Percentiles rank a stretch among this genome's conserved stretches.
phyloP scores from a whole-genome alignment of 2,113 vertebrate genomes.

The Cnemophilus loriae region DNA sequence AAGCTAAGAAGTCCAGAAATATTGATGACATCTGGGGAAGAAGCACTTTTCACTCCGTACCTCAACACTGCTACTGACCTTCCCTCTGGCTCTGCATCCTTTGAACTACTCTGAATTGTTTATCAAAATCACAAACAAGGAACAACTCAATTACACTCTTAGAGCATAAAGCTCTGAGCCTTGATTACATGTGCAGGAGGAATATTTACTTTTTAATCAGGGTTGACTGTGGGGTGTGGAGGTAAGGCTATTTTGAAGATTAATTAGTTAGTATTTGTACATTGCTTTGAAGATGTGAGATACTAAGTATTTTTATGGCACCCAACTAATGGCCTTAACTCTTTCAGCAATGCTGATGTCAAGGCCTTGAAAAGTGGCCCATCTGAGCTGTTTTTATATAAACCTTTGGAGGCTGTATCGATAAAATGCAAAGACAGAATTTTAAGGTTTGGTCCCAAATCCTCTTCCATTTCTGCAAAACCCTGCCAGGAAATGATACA shows the following conservation, averaged over 20 bases:
- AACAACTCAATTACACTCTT: conserved; percentile 28
- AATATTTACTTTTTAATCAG: conserved; percentile 54
- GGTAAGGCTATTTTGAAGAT: conserved; percentile 48
- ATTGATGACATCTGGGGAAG: rapidly evolving
- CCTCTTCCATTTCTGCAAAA: neutral
- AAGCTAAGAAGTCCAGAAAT: neutral
- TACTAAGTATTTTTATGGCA: conserved; percentile 30
- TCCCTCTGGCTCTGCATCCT: neutral
- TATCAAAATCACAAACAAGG: neutral
- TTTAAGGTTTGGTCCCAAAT: neutral
- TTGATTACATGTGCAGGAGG: conserved; percentile 35
- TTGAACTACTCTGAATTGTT: neutral
- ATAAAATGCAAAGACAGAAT: neutral
- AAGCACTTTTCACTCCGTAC: neutral
- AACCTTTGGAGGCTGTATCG: neutral
- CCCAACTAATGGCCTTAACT: neutral
- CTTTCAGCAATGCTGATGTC: neutral
- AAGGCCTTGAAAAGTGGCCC: neutral
- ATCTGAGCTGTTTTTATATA: neutral
- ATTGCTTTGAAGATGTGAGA: conserved; percentile 12
- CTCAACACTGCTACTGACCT: neutral
- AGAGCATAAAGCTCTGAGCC: conserved; percentile 1
- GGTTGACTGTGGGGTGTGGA: conserved; percentile 54
- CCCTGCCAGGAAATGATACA: neutral
- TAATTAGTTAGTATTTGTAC: conserved; percentile 41